Base-by-base conservation (phyloP, 2,797 vertebrate species). In the Myripristis jacobus region DNA sequence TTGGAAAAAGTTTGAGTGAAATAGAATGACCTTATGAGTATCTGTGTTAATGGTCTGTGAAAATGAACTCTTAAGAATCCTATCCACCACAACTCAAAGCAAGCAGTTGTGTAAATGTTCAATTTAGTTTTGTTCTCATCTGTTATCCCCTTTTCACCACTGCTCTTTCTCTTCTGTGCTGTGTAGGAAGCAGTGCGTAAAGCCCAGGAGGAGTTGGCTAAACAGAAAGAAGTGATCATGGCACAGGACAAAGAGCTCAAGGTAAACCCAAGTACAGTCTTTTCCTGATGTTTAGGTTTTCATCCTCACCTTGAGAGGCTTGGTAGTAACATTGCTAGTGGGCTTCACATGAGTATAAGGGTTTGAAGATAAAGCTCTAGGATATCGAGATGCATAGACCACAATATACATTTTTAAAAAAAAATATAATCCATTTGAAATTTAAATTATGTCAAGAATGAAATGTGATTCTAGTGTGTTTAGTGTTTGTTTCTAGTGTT, bases 231-330 rank as follows among this genome's bases (percentile, higher is more conserved):
- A 77, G 83, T 94, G 58, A 95, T 99, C 71, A 72, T 88, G 66
- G 77, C 92, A 29, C 95, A 97, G 43, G 94, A 97, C 80, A 92
- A 94, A 63, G 94, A 94, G 43, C 95, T 99, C 83, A 95, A 95
- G 94, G 92, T 93, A 38, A 66, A 27, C n/a, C n/a, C n/a, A n/a
- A n/a, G n/a, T 1, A 21, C 8, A 10, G 0, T 22, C 36, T 64
- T n/a, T 0, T 18, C 27, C 21, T 64, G 15, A 1, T 52, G 21
- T 27, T 7, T 24, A 52, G 6, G 16, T 34, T 2, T 55, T 44
- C 2, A 4, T 18, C 34, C 34, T 36, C 34, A 11, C 34, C 9
- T 36, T 8, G 34, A 36, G 34, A 36, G 34, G 43, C 43, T 44
- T 44, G 43, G 43, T 44, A 18, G 43, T 18, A 44, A 44, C 18